Base-by-base conservation (phyloP, 2,113 vertebrate genomes). In the Elephantulus edwardii region DNA sequence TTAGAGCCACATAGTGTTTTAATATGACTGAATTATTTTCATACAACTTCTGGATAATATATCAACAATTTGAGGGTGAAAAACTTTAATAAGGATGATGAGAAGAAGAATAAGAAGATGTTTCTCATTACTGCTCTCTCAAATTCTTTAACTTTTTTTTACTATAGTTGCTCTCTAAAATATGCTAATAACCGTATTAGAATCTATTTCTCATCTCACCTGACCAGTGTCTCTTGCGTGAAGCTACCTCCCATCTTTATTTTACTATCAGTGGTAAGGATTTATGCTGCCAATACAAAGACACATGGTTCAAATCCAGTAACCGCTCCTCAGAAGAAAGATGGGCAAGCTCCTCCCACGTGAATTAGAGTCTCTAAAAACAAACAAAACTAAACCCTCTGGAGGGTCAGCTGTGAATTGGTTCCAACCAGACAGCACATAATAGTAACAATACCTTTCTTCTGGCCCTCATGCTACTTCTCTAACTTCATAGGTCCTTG, bases 1-100 rank as follows among this genome's bases (percentile, higher is more conserved):
- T 76, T 88, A 56, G 76, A 92, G 95, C 80, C 95, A 93, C 92
- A 87, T 46, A 86, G 93, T 50, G 40, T 93, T 95, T 94, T 83
- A 94, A 91, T 83, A 93, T 62, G 35, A 86, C 77, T 92, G 91
- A 96, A 96, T 85, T 86, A 77, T 75, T 96, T 68, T 94, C 44
- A 50, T 76, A 90, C 24, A 40, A 62, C 6, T 58, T 94, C 93
- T 62, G 28, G 95, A 88, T 85, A 89, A 22, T 90, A 66, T 89
- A 76, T 66, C 80, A 95, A 81, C 56, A 91, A 3, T 77, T 80
- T 70, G 86, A 94, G 92, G 68, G 72, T 70, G 56, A 14, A 60
- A 77, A 93, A 93, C 83, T 76, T 79, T 56, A 80, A 77, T 10
- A 28, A 88, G 30, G 1, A 33, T 71, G 1, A 83, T 72, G 16